Evolutionary conservation across 2,113 vertebrate genomes (phyloP).

Genomic region (Ptyas mucosa): DNA sequence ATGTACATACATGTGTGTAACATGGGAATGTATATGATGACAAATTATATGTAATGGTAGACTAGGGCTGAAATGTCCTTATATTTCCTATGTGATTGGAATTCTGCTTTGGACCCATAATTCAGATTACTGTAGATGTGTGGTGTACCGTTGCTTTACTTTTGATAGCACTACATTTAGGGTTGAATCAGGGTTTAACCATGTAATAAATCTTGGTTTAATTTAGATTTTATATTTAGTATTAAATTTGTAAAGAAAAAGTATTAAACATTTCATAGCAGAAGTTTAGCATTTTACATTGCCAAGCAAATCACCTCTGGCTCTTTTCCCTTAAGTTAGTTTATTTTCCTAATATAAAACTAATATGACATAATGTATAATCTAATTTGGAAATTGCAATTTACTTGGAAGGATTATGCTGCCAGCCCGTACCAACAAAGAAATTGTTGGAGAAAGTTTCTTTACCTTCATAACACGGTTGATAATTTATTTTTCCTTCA

Average conservation of each 20-base stretch:
- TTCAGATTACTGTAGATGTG: conserved; percentile 26
- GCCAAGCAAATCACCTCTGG: conserved; percentile 61
- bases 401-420: conserved; percentile 73
- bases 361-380: conserved; percentile 78
- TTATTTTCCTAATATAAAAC: conserved; percentile 76
- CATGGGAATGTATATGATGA: background rate
- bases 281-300: conserved; percentile 58
- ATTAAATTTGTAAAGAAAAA: conserved; percentile 48
- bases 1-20: background rate
- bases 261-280: conserved; percentile 55
- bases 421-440: conserved; percentile 73
- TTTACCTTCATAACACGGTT: conserved; percentile 66
- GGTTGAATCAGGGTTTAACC: conserved; percentile 35
- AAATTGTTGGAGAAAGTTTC: conserved; percentile 69
- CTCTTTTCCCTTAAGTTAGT: conserved; percentile 69
- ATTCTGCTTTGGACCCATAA: conserved; percentile 8
- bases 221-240: conserved; percentile 61
- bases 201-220: conserved; percentile 52
- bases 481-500: conserved; percentile 77
- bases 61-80: background rate
- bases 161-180: conserved; percentile 21
- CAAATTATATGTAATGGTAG: background rate
- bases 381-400: conserved; percentile 77
- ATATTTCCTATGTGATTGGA: background rate
- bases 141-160: conserved; percentile 17